These are phyloP conservation scores for Marmota monax DNA, from an alignment of 2,113 vertebrate genomes.

Conservation along the genomic window DNA sequence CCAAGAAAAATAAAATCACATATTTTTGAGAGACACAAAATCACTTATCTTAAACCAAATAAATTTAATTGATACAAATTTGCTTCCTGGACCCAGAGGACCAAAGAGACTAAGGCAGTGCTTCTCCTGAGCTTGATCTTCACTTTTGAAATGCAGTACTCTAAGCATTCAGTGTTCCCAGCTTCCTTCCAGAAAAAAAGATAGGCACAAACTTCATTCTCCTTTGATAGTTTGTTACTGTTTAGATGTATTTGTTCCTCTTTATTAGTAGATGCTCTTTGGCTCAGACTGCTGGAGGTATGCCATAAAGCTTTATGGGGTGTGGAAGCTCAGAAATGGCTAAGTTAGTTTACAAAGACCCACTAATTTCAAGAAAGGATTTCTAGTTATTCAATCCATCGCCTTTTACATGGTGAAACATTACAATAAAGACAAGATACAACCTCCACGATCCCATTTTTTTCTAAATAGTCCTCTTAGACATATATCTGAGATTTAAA, in stretches of 20 bases:
- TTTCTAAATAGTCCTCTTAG: constrained; percentile 59
- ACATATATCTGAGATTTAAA: constrained; percentile 50
- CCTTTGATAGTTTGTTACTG: neutral
- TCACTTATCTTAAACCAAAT: constrained; percentile 26
- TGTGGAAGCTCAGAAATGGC: neutral
- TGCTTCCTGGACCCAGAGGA: neutral
- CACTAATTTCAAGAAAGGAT: neutral
- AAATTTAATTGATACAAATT: neutral
- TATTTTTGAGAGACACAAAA: neutral
- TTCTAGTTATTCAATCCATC: constrained; percentile 30
- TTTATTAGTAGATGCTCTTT: neutral
- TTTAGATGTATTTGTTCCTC: neutral
- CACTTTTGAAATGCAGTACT: neutral
- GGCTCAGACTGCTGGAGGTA: neutral
- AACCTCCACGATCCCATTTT: neutral
- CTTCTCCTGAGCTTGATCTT: neutral
- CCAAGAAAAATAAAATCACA: neutral
- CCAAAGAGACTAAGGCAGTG: neutral
- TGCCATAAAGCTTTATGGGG: neutral
- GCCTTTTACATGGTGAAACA: constrained; percentile 57
- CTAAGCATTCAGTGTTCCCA: neutral
- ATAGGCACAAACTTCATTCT: neutral
- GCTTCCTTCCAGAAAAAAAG: neutral
- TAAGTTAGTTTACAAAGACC: constrained; percentile 18
- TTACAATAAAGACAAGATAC: constrained; percentile 34